Conservation (phyloP, 2,113 vertebrate genomes). For the Syrrhaptes paradoxus region DNA sequence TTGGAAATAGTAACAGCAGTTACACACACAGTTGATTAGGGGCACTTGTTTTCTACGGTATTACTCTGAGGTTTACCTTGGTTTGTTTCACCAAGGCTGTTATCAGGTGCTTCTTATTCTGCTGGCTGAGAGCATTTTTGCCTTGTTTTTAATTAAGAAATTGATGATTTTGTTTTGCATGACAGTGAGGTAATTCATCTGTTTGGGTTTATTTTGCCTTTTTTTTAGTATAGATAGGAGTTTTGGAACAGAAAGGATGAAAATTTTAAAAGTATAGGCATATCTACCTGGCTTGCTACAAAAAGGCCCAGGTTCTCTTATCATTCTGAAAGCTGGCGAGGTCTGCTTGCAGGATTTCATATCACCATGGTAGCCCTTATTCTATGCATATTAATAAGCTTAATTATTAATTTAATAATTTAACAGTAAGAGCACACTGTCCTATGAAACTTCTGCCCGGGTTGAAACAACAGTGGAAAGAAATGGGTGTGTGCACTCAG, state of each 20-base stretch:
- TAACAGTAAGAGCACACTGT: background rate
- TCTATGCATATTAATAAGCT: slow-evolving; percentile 29
- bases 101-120: background rate
- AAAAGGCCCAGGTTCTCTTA: background rate
- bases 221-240: background rate
- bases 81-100: background rate
- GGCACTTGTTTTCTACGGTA: background rate
- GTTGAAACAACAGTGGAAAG: background rate
- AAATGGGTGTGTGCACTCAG: background rate
- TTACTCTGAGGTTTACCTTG: background rate
- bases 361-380: background rate
- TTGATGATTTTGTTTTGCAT: background rate
- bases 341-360: background rate
- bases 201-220: background rate
- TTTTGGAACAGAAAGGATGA: background rate
- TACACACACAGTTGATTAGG: background rate
- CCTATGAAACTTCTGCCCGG: background rate
- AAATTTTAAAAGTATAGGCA: background rate
- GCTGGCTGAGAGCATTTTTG: background rate
- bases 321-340: background rate
- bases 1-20: background rate
- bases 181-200: background rate
- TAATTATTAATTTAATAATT: slow-evolving; percentile 6
- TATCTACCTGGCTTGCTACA: background rate
- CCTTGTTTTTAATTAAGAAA: background rate